Conservation (phyloP, 2,888 invertebrate genomes). For the Melinopterus prodromus region DNA sequence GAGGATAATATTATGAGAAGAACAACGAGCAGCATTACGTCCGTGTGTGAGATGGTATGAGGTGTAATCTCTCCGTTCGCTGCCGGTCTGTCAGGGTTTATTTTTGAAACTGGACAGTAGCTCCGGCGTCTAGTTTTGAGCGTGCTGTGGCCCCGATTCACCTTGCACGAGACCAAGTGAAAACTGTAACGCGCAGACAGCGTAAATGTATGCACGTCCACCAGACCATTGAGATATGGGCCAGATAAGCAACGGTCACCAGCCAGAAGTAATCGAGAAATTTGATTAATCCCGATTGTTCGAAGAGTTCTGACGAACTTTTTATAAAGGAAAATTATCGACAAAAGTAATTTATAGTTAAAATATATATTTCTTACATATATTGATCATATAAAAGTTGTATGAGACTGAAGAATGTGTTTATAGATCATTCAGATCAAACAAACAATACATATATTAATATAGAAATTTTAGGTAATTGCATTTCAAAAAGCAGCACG, state of each 20-base stretch:
- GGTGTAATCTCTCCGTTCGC: background rate
- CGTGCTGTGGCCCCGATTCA: background rate
- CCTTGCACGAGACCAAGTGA: background rate
- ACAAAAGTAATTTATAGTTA: too few relatives aligned
- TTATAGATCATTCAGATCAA: too few relatives aligned
- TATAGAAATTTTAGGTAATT: too few relatives aligned
- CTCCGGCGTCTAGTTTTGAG: background rate
- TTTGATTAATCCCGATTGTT: background rate
- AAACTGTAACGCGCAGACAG: constrained; percentile 4
- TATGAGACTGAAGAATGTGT: too few relatives aligned
- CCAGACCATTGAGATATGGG: constrained; percentile 4
- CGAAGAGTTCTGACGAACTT: background rate
- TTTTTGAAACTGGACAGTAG: constrained; percentile 4
- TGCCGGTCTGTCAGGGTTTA: constrained; percentile 4
- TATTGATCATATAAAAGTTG: too few relatives aligned
- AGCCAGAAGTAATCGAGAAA: background rate
- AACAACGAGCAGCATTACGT: background rate
- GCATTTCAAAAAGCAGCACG: too few relatives aligned
- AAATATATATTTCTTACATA: too few relatives aligned
- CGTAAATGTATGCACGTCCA: background rate
- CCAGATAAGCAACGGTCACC: background rate
- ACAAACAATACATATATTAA: too few relatives aligned
- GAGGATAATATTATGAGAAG: background rate
- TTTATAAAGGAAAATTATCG: background rate
- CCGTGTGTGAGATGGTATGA: background rate